Conservation (phyloP, 2,113 vertebrate genomes). For the Eulemur macaco region DNA sequence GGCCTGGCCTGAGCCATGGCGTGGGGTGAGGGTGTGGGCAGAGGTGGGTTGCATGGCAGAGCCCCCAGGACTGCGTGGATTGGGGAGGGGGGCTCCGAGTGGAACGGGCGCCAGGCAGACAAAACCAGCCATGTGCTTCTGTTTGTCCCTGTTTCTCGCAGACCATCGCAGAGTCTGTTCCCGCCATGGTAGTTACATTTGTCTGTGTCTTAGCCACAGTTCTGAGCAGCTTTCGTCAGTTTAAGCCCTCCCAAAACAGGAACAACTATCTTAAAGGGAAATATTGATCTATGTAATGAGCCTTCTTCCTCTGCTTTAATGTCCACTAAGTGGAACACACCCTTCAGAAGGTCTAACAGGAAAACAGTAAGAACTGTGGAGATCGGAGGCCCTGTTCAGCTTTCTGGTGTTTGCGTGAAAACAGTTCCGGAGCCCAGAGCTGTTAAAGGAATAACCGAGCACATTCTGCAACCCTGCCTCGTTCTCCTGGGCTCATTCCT, state of each 20-base stretch:
- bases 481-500: background rate
- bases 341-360: background rate
- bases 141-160: background rate
- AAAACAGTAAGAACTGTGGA: background rate
- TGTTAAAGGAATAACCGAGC: background rate
- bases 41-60: background rate
- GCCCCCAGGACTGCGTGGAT: background rate
- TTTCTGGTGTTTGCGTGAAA: background rate
- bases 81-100: no score
- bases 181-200: fast-evolving
- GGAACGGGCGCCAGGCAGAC: background rate
- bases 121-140: background rate
- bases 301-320: background rate
- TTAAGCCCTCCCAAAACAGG: background rate
- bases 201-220: background rate
- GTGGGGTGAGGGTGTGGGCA: background rate
- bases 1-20: background rate
- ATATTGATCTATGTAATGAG: background rate
- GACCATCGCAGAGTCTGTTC: fast-evolving
- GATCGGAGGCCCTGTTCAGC: background rate
- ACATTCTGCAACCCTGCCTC: no score
- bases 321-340: background rate
- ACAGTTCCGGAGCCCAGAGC: background rate
- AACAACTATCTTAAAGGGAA: background rate
- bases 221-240: background rate